Base-by-base conservation (phyloP, 2,113 vertebrate species). In the Psophia crepitans region DNA sequence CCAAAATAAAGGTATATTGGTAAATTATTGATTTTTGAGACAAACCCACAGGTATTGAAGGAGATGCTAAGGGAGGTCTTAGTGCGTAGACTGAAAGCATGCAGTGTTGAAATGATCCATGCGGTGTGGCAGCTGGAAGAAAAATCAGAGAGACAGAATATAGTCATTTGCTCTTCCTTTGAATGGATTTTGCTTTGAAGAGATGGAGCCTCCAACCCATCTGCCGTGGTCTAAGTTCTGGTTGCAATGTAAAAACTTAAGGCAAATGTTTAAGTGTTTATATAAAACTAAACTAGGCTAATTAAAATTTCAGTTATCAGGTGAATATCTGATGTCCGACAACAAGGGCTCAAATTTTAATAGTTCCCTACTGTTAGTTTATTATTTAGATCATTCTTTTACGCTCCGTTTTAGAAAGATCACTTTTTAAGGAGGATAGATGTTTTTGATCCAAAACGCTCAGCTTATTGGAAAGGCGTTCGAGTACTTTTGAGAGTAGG, bases 1-100 rank as follows among this genome's bases (percentile, higher is more conserved):
- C 74, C 73, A 44, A 73, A 85, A 46, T 73, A 46, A 57, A 41
- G 33, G 21, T 30, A n/a, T 10, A 60, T n/a, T 7, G 22, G 12
- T 39, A 66, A 74, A 58, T 12, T n/a, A 18, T 16, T 33, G 32
- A 13, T 73, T 57, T 73, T 35, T 64, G 37, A 26, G 37, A 58
- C 0, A 9, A 71, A 87, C 63, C 6, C 33, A 20, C 43, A 46
- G 9, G 3, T 14, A 24, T 37, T 77, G 49, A 74, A 54, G 56
- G 46, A 46, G 37, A 9, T 91, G 27, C 37, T 33, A 22, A 70
- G 37, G 33, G 27, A 37, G 19, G 35, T 22, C 27, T 23, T 7
- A 16, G 49, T 15, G 51, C 18, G 27, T 37, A 4, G 23, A 5
- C 11, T 37, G 43, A 66, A 57, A 73, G 12, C 0, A 0, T 41